A percentile compares a stretch with the other conserved stretches of the same genome.
phyloP scores from a whole-genome alignment of 2,797 vertebrate genomes.

The Eptatretus atami region DNA sequence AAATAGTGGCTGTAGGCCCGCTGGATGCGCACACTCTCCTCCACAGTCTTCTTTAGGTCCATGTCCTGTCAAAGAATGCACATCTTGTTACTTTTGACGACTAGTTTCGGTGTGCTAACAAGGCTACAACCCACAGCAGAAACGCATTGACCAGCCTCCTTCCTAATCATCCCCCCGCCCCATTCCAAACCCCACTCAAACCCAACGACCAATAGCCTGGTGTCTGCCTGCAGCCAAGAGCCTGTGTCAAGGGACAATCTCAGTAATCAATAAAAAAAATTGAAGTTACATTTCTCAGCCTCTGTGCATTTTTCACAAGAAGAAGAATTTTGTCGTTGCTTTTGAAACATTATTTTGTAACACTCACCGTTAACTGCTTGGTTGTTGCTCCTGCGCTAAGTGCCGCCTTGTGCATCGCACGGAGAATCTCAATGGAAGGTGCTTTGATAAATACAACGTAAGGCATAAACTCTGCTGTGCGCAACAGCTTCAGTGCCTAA shows the following conservation, averaged over 20 bases:
- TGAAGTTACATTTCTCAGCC: no score
- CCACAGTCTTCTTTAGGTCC: conserved; percentile 85
- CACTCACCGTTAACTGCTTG: conserved; percentile 66
- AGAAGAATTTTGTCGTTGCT: no score
- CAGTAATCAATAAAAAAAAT: no score
- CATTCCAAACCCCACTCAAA: no score
- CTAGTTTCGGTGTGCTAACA: no score
- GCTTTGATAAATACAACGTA: conserved; percentile 92
- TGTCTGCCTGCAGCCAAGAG: no score
- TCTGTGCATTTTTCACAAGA: no score
- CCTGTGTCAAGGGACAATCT: no score
- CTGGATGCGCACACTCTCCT: conserved; percentile 67
- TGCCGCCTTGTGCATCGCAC: conserved; percentile 90
- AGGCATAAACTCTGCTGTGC: conserved; percentile 89
- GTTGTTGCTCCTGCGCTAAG: conserved; percentile 80
- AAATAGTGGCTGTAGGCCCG: conserved; percentile 90
- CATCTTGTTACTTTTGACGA: neutral
- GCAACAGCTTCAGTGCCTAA: conserved; percentile 69
- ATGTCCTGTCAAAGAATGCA: conserved; percentile 32
- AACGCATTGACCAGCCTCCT: no score
- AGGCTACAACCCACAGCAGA: no score
- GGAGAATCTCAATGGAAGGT: conserved; percentile 58
- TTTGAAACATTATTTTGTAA: neutral
- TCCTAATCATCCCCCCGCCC: no score
- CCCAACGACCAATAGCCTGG: no score